Evolutionary conservation across 2,113 vertebrate genomes (phyloP), one percentile per base, ranked within the genome.

Genomic region (Lophochroa leadbeateri): DNA sequence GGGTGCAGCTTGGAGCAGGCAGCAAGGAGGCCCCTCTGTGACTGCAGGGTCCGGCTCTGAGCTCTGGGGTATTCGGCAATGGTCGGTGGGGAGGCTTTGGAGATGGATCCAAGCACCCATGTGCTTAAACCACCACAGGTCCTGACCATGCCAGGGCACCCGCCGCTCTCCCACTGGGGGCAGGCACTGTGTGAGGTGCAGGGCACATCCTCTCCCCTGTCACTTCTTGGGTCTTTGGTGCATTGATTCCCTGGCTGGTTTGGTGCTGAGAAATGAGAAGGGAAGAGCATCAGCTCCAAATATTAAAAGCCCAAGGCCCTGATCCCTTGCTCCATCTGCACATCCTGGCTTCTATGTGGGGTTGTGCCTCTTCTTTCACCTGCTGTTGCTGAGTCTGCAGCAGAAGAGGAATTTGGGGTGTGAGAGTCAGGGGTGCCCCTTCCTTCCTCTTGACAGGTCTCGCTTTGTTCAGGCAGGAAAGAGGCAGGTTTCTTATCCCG

Each of bases 21-120:
- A 31, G 53, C 1, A 1, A 61, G 53, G 29, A 63, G 16, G 10
- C 10, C 33, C 39, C 46, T 46, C 21, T 0, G 2, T 0, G 15
- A 31, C 28, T 0, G 1, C 14, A 33, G 50, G 6, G 24, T 18
- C 57, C 3, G 7, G 27, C 37, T 17, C 39, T 3, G 37, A 0
- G 3, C 5, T 18, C 39, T 28, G 0, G 0, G 41, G 2, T 0
- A 0, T 24, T 47, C 0, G 1, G 53, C 31, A 39, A 12, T 0
- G 18, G 64, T 11, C 21, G 3, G 10, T 1, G 8, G 27, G 15
- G 29, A 16, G 4, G 78, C 13, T 70, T 60, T 1, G 0, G 10
- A 1, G 41, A 1, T 3, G 31, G 53, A 63, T 15, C 33, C 17
- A 7, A 39, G 41, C 25, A 17, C 33, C 19, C 25, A 1, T 1